phyloP scores from a whole-genome alignment of 2,888 invertebrate species.

The Scaptomyza tumidula region DNA sequence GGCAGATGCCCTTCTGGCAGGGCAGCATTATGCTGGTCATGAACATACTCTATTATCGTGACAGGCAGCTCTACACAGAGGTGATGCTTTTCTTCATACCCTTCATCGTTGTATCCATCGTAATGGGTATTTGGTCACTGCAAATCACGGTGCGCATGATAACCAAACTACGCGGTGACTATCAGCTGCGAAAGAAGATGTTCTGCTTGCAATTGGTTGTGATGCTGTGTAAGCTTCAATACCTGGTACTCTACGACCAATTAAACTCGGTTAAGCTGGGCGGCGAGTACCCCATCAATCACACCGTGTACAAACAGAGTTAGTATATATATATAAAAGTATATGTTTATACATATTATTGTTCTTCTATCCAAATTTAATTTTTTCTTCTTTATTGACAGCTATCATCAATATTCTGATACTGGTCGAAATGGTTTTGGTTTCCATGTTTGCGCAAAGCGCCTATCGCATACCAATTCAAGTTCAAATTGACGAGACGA shows the following conservation, averaged over 20 bases:
- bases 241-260: slow-evolving; percentile 76
- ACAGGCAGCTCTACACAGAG: slow-evolving; percentile 68
- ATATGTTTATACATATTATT: too few species aligned
- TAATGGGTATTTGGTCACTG: slow-evolving; percentile 82
- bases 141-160: slow-evolving; percentile 83
- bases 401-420: slow-evolving; percentile 82
- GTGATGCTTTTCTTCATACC: slow-evolving; percentile 82
- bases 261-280: slow-evolving; percentile 74
- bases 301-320: slow-evolving; percentile 83
- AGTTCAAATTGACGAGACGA: slow-evolving; percentile 63
- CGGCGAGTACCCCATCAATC: slow-evolving; percentile 82
- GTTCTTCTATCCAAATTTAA: too few species aligned
- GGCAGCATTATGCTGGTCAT: slow-evolving; percentile 81
- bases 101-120: slow-evolving; percentile 81
- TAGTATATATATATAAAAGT: slow-evolving; percentile 23
- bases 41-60: slow-evolving; percentile 80
- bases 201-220: slow-evolving; percentile 82
- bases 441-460: slow-evolving; percentile 82
- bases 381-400: slow-evolving; percentile 36
- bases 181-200: slow-evolving; percentile 81
- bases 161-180: slow-evolving; percentile 74
- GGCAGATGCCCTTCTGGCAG: slow-evolving; percentile 83
- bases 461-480: slow-evolving; percentile 79
- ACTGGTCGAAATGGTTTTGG: slow-evolving; percentile 82
- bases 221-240: slow-evolving; percentile 82